Evolutionary conservation across 2,113 vertebrate species (phyloP).

Genomic region (Phrynosoma blainvillii): DNA sequence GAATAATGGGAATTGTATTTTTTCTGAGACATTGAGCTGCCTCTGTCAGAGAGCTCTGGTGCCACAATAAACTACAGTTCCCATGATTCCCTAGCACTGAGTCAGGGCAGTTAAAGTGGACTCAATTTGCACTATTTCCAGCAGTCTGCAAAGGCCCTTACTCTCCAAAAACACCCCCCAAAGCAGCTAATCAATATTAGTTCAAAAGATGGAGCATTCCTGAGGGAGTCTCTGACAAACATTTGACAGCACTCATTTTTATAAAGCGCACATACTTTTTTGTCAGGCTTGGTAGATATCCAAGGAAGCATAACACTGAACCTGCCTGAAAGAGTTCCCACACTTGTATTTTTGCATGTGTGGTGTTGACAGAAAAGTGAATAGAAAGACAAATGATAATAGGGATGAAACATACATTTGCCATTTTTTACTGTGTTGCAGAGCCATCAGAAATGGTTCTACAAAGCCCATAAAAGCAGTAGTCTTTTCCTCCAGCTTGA

Average conservation of each 20-base stretch:
- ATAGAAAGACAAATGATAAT: constrained; percentile 33
- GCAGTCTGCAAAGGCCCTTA: too few species aligned
- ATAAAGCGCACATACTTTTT: neutral
- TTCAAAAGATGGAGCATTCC: neutral
- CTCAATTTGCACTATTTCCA: too few species aligned
- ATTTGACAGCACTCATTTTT: neutral
- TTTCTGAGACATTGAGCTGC: too few species aligned
- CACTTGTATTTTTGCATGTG: neutral
- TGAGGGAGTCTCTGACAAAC: neutral
- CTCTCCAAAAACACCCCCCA: too few species aligned
- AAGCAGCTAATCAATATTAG: neutral
- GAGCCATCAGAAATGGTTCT: neutral
- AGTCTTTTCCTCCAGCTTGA: neutral
- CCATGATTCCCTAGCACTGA: too few species aligned
- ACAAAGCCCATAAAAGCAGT: constrained; percentile 6
- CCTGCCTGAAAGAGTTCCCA: constrained; percentile 15
- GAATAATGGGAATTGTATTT: too few species aligned
- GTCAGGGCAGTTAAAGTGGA: too few species aligned
- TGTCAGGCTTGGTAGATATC: constrained; percentile 1
- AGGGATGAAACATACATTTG: neutral
- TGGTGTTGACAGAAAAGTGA: constrained; percentile 27
- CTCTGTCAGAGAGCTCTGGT: too few species aligned
- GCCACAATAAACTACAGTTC: too few species aligned
- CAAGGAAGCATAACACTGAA: neutral
- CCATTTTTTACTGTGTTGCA: neutral